A percentile compares a stretch with the other conserved stretches of the same genome.
phyloP scores from a whole-genome alignment of 2,797 vertebrate genomes.

The Tangara arthus region DNA sequence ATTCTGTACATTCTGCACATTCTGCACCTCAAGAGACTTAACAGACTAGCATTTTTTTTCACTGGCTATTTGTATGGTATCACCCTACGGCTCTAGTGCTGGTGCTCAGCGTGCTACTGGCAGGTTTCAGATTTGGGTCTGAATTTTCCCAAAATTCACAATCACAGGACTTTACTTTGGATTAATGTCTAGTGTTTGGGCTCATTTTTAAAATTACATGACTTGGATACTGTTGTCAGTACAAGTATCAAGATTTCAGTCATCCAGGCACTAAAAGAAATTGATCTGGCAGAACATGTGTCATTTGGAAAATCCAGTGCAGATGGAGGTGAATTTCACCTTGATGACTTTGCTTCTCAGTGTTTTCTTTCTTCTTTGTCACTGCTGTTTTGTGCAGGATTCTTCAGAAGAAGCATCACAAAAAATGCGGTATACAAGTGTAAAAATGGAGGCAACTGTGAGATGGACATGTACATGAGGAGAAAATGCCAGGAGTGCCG shows the following conservation, averaged over 20 bases:
- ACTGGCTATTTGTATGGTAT: neutral
- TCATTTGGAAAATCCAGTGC: neutral
- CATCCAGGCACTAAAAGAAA: neutral
- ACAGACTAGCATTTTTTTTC: neutral
- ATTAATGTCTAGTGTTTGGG: neutral
- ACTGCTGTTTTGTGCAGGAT: conserved; percentile 78
- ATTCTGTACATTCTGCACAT: neutral
- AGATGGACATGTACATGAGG: conserved; percentile 99
- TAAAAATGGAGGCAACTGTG: conserved; percentile 95
- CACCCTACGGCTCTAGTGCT: neutral
- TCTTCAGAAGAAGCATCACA: conserved; percentile 97
- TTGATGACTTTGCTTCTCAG: neutral
- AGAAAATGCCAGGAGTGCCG: conserved; percentile 97
- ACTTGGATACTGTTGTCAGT: neutral
- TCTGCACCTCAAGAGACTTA: neutral
- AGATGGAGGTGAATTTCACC: neutral
- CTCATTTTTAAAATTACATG: neutral
- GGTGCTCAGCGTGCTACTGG: neutral
- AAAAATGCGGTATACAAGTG: conserved; percentile 98
- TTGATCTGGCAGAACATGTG: rapidly evolving
- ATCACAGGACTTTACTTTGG: neutral
- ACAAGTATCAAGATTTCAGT: neutral
- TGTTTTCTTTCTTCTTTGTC: neutral
- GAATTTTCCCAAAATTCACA: neutral
- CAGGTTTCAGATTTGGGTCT: neutral